Base-by-base conservation (phyloP, 1,140 invertebrate genomes). In the Anastatus disparis region DNA sequence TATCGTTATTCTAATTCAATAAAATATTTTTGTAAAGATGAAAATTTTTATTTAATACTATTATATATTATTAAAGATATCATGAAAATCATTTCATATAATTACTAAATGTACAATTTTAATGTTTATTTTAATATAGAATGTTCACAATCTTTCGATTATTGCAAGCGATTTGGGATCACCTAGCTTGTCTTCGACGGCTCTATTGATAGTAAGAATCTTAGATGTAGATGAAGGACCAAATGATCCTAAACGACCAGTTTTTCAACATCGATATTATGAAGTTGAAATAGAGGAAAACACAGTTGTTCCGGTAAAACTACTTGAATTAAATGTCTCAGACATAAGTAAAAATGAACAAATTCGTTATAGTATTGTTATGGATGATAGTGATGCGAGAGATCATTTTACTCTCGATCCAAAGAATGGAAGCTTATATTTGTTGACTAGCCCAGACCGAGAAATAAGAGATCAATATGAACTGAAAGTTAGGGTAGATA, bases 161-260 rank as follows among this genome's bases (percentile, higher is more conserved):
- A 89, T 93, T 7, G 94, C 93, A 0, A 93, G 93, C 0, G 94
- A 96, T 86, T 85, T 94, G 20, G 94, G 94, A 1, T 92, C 90
- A 29, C 94, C 94, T 0, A 92, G 93, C 73, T 81, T 94, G 9
- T 94, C 92, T 59, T 92, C 93, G 0, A 91, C 91, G 0, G 93
- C 94, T 4, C 82, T 94, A 22, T 80, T 96, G 3, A 81, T 90
- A 12, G 87, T 95, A 0, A 89, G 86, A 4, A 86, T 94, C 0
- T 87, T 90, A 46, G 91, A 93, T 75, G 87, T 92, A 0, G 90
- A 92, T 1, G 68, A 78, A 31, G 72, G 79, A 4, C 73, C 78
- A 1, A 63, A 75, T n/a, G 65, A 86, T 26, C 78, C 79, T 7
- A 86, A 88, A 50, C 85, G 87, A 72, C 89, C 90, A 3, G 84